Base-by-base conservation (phyloP, 23 tunicate species). In the Ciona savignyi region DNA sequence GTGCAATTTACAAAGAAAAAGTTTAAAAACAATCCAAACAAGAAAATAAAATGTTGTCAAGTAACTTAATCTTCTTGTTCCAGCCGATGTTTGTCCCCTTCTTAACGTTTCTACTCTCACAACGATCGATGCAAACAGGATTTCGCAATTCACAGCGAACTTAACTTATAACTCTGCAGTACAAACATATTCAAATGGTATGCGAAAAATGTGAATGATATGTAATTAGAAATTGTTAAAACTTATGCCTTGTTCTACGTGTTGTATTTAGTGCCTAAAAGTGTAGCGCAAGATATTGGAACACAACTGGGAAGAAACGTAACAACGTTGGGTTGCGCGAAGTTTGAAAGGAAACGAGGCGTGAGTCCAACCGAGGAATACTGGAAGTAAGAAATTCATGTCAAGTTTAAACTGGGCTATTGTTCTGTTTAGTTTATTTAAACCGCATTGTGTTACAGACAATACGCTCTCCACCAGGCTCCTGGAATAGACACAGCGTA, bases 361-460 rank as follows among this genome's bases (percentile, higher is more conserved):
- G 60, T 78, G 23, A 91, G 93, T 34, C 83, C 97, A 0, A 79
- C 82, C 74, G 97, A 91, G 72, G 97, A 91, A 42, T 91, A 81
- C 71, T 91, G 90, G 85, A 85, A 91, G 90, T 89, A 63, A 83
- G 89, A 69, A n/a, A 25, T 3, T n/a, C 23, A 4, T 60, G 69
- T 56, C 27, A 56, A 72, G 25, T 72, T 72, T 22, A n/a, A n/a
- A n/a, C n/a, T n/a, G n/a, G n/a, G n/a, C n/a, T n/a, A n/a, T n/a
- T n/a, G n/a, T n/a, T n/a, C n/a, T n/a, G n/a, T n/a, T n/a, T n/a
- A n/a, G n/a, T n/a, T n/a, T n/a, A n/a, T n/a, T n/a, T n/a, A n/a
- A n/a, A n/a, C n/a, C n/a, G n/a, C n/a, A n/a, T n/a, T n/a, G n/a
- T n/a, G 4, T 63, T n/a, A 28, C 81, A 84, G 90, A 29, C 63